phyloP scores from a whole-genome alignment of 2,888 invertebrate species.

The Dasysyrphus albostriatus region DNA sequence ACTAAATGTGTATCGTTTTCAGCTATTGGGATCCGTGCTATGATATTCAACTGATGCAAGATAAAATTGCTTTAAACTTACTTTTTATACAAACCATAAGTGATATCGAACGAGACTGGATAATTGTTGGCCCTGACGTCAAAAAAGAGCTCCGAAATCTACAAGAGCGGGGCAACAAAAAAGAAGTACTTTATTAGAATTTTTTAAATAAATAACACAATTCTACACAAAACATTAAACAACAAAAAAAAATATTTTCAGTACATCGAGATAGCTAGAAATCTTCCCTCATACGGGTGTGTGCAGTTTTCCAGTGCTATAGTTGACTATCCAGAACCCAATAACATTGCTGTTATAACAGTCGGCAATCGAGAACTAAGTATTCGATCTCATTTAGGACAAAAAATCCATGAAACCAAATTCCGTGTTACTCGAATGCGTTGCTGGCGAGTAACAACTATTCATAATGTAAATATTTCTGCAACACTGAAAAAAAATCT shows the following conservation, averaged over 20 bases:
- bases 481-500: not conserved
- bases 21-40: constrained; percentile 95
- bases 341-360: constrained; percentile 89
- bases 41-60: constrained; percentile 92
- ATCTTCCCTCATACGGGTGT: constrained; percentile 95
- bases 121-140: constrained; percentile 89
- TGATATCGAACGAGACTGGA: constrained; percentile 95
- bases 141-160: constrained; percentile 88
- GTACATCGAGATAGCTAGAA: constrained; percentile 94
- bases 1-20: constrained; percentile 39
- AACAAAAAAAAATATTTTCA: constrained; percentile 82
- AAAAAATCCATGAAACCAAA: constrained; percentile 90
- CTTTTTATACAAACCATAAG: constrained; percentile 94
- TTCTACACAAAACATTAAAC: not conserved
- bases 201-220: not conserved
- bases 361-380: constrained; percentile 95
- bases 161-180: constrained; percentile 91
- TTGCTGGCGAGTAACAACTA: constrained; percentile 97
- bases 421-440: constrained; percentile 98
- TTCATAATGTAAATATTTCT: constrained; percentile 87
- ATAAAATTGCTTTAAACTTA: constrained; percentile 92
- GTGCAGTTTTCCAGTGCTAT: constrained; percentile 90
- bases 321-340: constrained; percentile 90
- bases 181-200: constrained; percentile 86
- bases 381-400: constrained; percentile 86